Evolutionary conservation across 2,113 vertebrate species (phyloP), one percentile per base, ranked within the genome.

Genomic region (Corydoras maculifer): DNA sequence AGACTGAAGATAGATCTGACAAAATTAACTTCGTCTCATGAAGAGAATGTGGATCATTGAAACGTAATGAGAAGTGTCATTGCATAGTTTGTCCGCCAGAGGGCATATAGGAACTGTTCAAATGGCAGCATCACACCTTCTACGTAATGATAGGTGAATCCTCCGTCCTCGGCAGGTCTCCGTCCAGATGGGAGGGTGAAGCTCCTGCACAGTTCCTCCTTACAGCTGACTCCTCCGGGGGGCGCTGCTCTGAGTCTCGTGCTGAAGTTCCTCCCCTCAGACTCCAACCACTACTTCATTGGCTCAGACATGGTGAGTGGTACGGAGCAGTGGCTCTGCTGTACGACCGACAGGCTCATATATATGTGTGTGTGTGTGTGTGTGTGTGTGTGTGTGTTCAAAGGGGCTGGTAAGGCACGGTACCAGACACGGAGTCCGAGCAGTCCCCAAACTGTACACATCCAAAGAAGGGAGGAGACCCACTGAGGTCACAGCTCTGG

Each of bases 171-270:
- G 73, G 9, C 75, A 99, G 96, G 96, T 70, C 87, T 99, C 70
- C 86, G 93, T 63, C 95, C 95, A 4, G 94, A 95, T 14, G 92
- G 95, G 7, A 95, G 88, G 86, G 88, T 99, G 8, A 99, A 98
- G 75, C 75, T 99, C 77, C 92, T 94, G 12, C 94, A 97, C 82
- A 97, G 94, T 55, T 88, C 93, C 10, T 82, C 82, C 25, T 64
- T 93, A 71, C 84, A 82, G 11, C 63, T 92, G 1, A 13, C 59
- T 32, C 83, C 32, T 49, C 66, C 29, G 10, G 70, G 50, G 14
- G 57, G 59, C 30, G 25, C 49, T 7, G 74, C 81, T 2, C 91
- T 88, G 58, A 86, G 86, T 0, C 81, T 93, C 75, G 86, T 68
- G 43, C 74, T 99, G 65, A 96, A 90, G 74, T 96, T 98, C 84